These are phyloP conservation scores for Gavialis gangeticus DNA, from an alignment of 2,113 vertebrate species.

Conservation along the genomic window DNA sequence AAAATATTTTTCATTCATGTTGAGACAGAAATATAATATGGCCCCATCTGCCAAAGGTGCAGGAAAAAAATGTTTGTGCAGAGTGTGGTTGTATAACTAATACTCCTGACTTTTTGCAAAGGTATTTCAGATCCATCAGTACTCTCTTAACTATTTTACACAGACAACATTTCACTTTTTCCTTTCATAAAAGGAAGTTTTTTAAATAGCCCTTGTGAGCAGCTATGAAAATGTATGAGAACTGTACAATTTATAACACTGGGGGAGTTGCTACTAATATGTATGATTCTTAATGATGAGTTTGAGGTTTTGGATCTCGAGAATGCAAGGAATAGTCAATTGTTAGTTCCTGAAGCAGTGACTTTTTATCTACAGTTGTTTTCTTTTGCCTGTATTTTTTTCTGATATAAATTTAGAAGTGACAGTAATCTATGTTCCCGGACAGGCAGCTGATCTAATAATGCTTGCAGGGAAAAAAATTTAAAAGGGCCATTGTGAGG, in stretches of 20 bases:
- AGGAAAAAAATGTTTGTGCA: conserved; percentile 19
- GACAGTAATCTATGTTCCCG: neutral
- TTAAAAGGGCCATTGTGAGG: neutral
- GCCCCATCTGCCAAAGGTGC: neutral
- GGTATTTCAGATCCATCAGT: neutral
- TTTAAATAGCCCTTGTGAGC: neutral
- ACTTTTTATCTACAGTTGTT: neutral
- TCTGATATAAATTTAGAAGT: conserved; percentile 23
- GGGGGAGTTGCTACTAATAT: neutral
- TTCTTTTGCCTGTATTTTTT: conserved; percentile 23
- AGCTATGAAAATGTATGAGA: neutral
- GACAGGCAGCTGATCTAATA: conserved; percentile 28
- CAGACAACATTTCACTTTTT: conserved; percentile 22
- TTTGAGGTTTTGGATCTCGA: conserved; percentile 31
- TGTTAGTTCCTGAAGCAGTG: conserved; percentile 18
- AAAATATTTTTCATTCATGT: conserved; percentile 46
- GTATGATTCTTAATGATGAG: neutral
- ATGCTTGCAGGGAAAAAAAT: conserved; percentile 11
- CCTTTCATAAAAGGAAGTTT: conserved; percentile 40
- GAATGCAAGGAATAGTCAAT: neutral
- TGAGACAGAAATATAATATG: conserved; percentile 43
- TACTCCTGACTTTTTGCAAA: neutral
- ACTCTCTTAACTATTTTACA: neutral
- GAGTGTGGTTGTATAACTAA: conserved; percentile 26
- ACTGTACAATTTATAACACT: neutral